These are phyloP conservation scores for Elgonia sp. DNA, from an alignment of 2,888 invertebrate species.

Conservation along the genomic window DNA sequence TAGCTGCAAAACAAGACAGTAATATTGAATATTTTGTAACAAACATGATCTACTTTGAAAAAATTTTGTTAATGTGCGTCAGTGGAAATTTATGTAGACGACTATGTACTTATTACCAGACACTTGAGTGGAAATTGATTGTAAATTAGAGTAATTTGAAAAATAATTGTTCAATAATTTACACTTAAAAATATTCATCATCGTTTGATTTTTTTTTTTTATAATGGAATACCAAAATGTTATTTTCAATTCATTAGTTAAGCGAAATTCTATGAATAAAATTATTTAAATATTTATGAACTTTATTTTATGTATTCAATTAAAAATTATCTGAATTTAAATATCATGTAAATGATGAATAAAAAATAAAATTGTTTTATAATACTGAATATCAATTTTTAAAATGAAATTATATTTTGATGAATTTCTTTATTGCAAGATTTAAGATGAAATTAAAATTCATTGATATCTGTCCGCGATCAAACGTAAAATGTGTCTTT, in stretches of 20 bases:
- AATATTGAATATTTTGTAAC: conserved; percentile 38
- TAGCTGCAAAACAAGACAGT: conserved; percentile 88
- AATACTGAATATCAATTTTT: neutral
- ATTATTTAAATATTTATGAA: too few relatives aligned
- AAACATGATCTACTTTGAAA: neutral
- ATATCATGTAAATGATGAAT: too few relatives aligned
- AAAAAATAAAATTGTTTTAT: too few relatives aligned
- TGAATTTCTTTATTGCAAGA: neutral
- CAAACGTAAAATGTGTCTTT: conserved; percentile 4
- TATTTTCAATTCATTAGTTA: too few relatives aligned
- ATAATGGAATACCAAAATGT: too few relatives aligned
- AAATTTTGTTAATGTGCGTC: conserved; percentile 9
- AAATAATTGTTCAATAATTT: neutral
- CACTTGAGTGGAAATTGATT: neutral
- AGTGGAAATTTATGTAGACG: neutral
- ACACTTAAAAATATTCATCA: too few relatives aligned
- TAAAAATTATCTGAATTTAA: too few relatives aligned
- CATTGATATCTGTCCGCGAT: neutral
- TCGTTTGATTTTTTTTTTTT: too few relatives aligned
- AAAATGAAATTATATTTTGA: neutral
- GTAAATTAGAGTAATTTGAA: neutral
- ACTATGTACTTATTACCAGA: neutral
- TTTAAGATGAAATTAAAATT: neutral
- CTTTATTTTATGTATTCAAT: too few relatives aligned
- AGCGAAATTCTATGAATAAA: too few relatives aligned